These are phyloP conservation scores for Emydocephalus ijimae DNA, from an alignment of 2,113 vertebrate species.

Conservation along the genomic window DNA sequence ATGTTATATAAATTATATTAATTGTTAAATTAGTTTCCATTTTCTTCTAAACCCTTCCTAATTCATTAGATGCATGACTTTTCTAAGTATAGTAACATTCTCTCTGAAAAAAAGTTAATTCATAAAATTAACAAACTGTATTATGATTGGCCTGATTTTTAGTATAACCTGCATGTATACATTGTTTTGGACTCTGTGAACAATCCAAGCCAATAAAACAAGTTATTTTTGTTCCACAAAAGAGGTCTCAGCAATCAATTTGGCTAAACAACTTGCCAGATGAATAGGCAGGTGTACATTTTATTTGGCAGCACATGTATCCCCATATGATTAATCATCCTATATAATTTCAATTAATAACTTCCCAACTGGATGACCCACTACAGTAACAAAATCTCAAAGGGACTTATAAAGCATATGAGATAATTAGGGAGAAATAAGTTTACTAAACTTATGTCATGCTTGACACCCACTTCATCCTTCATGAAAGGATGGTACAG, in stretches of 20 bases:
- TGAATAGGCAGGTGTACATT: not conserved
- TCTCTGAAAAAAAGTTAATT: not conserved
- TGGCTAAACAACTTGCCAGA: not conserved
- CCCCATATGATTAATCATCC: conserved; percentile 2
- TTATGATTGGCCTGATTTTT: not conserved
- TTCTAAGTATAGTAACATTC: not conserved
- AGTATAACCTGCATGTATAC: not conserved
- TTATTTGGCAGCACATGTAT: not conserved
- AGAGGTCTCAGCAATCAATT: not conserved
- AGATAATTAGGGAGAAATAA: not conserved
- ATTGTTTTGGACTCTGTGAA: not conserved
- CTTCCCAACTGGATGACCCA: not conserved
- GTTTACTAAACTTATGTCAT: not conserved
- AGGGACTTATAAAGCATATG: not conserved
- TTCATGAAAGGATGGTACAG: not conserved
- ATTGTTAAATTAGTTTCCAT: not conserved
- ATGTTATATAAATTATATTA: not conserved
- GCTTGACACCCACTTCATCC: not conserved
- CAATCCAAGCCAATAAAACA: not conserved
- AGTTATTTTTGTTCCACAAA: not conserved
- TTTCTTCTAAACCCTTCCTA: not conserved
- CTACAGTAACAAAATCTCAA: not conserved
- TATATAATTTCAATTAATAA: not conserved
- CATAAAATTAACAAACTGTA: not conserved
- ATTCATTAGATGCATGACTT: not conserved